Conservation (phyloP, 2,797 vertebrate species). For the Sibirionetta formosa region DNA sequence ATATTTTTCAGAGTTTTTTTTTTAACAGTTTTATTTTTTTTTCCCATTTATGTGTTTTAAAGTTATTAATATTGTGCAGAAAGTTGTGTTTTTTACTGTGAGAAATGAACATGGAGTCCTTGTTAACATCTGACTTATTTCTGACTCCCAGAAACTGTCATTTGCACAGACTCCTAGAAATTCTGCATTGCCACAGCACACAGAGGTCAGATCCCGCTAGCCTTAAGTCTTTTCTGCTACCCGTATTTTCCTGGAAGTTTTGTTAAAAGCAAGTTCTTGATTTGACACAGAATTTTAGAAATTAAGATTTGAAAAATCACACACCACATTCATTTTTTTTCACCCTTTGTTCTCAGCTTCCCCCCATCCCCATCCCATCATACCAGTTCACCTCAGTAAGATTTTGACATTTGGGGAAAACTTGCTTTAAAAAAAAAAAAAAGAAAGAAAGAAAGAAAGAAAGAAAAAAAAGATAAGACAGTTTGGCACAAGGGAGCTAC, state of each 20-base stretch:
- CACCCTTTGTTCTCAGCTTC: neutral
- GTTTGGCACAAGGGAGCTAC: conserved; percentile 59
- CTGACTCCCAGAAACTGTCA: too few relatives aligned
- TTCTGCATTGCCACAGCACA: neutral
- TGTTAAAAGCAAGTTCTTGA: neutral
- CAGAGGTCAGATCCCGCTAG: neutral
- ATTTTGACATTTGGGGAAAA: conserved; percentile 70
- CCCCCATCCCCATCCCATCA: neutral
- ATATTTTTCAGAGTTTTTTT: neutral
- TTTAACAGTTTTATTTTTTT: neutral
- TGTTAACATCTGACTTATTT: neutral
- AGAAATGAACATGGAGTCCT: neutral
- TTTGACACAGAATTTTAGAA: conserved; percentile 11
- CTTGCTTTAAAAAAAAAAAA: neutral
- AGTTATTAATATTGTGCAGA: neutral
- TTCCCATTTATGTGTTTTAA: neutral
- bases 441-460: too few relatives aligned
- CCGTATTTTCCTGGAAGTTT: neutral
- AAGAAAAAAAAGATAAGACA: neutral
- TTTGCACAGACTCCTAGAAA: neutral
- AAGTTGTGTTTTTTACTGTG: neutral
- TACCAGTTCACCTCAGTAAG: conserved; percentile 29
- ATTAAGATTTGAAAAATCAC: neutral
- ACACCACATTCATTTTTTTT: accelerated
- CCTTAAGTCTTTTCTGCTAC: neutral